Conservation (phyloP, 2,797 vertebrate species). For the Rachycentron canadum region DNA sequence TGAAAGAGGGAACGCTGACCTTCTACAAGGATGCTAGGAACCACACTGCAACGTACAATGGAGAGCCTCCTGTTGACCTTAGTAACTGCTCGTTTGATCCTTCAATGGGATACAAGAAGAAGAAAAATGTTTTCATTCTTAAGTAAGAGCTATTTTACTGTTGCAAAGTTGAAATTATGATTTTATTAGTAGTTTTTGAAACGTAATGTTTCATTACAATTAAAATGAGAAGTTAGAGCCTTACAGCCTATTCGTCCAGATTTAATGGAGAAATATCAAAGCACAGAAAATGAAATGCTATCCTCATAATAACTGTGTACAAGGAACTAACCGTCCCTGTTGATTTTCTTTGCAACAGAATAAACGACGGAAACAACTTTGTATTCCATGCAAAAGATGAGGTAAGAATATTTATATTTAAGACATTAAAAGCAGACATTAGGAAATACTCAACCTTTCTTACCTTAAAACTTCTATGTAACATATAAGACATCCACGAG, state of each 20-base stretch:
- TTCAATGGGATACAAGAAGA: slow-evolving; percentile 94
- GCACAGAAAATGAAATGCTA: background rate
- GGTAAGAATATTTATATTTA: slow-evolving; percentile 80
- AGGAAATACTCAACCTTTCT: background rate
- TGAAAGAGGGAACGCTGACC: slow-evolving; percentile 89
- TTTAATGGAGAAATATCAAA: background rate
- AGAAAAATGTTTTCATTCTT: slow-evolving; percentile 95
- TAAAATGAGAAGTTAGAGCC: background rate
- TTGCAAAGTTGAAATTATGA: background rate
- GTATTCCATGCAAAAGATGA: slow-evolving; percentile 96
- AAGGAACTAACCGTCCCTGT: slow-evolving; percentile 31
- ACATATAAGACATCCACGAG: background rate
- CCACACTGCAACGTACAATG: slow-evolving; percentile 89
- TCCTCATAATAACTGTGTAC: background rate
- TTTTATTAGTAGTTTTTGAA: background rate
- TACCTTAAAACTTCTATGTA: background rate
- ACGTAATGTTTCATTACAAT: background rate
- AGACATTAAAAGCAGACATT: background rate
- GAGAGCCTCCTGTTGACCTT: slow-evolving; percentile 90
- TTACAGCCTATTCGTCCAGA: background rate
- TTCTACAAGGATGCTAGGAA: slow-evolving; percentile 93
- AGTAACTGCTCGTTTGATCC: slow-evolving; percentile 89
- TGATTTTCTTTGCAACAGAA: slow-evolving; percentile 80
- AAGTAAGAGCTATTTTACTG: slow-evolving; percentile 79
- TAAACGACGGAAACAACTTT: slow-evolving; percentile 90